Evolutionary conservation across 2,888 invertebrate genomes (phyloP).

Genomic region (Endomychus coccineus): DNA sequence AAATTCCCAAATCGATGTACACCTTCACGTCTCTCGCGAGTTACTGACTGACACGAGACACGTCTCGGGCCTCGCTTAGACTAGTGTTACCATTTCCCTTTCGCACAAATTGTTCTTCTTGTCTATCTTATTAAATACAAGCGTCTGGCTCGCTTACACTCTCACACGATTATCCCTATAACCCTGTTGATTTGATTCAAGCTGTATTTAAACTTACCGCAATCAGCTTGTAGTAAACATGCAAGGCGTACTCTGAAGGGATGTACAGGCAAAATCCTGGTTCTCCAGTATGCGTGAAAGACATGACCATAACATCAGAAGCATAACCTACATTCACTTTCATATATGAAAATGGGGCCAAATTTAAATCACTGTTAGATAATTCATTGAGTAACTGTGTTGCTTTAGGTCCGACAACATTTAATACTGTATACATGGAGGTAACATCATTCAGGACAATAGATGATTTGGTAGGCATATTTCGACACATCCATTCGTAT

Average conservation of each 20-base stretch:
- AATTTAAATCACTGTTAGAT: slow-evolving; percentile 54
- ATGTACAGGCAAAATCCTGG: slow-evolving; percentile 63
- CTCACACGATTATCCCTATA: neutral
- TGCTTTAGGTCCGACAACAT: slow-evolving; percentile 64
- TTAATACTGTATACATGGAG: slow-evolving; percentile 65
- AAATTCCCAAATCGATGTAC: no score
- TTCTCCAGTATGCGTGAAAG: slow-evolving; percentile 65
- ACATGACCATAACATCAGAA: slow-evolving; percentile 62
- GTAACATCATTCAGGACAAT: slow-evolving; percentile 61
- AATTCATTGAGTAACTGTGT: slow-evolving; percentile 55
- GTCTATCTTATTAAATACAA: no score
- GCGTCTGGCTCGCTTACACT: no score
- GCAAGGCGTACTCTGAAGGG: slow-evolving; percentile 66
- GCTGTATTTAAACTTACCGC: slow-evolving; percentile 39
- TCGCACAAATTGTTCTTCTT: no score
- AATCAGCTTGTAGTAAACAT: slow-evolving; percentile 64
- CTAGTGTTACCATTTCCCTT: no score
- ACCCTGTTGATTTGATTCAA: no score
- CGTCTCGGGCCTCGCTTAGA: no score
- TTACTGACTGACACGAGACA: no score
- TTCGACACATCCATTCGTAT: slow-evolving; percentile 60
- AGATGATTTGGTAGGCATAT: slow-evolving; percentile 53
- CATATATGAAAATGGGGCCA: slow-evolving; percentile 58
- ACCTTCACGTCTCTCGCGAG: no score
- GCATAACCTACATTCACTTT: slow-evolving; percentile 62